A percentile compares a stretch with the other conserved stretches of the same genome.
These are phyloP conservation scores for Platycnemis pennipes DNA, from an alignment of 2,888 invertebrate genomes.

Conservation along the genomic window DNA sequence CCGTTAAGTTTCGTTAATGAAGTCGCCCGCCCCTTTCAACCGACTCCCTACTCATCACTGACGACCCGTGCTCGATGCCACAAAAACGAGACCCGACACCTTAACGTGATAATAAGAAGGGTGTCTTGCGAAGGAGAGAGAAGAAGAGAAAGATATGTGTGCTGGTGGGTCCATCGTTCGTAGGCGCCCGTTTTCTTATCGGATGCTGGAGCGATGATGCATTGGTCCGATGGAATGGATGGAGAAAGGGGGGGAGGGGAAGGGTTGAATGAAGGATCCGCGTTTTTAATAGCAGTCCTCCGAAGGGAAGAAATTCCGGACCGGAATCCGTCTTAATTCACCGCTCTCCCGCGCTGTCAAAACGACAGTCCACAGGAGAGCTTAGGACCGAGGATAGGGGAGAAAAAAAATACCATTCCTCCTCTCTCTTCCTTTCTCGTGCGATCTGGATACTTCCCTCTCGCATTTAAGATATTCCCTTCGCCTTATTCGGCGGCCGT, in stretches of 20 bases:
- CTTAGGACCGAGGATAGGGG: neutral
- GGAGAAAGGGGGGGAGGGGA: neutral
- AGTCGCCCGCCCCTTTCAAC: neutral
- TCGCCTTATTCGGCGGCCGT: conserved; percentile 26
- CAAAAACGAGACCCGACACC: conserved; percentile 28
- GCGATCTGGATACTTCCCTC: neutral
- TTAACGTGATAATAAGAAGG: conserved; percentile 28
- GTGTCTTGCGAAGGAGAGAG: conserved; percentile 7
- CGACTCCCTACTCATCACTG: neutral
- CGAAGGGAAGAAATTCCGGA: neutral
- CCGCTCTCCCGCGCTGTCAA: neutral
- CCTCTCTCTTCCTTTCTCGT: neutral
- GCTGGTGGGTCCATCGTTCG: neutral
- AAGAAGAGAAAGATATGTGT: neutral
- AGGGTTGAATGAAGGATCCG: neutral
- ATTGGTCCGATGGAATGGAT: neutral
- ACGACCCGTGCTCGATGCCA: neutral
- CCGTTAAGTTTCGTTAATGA: too few species aligned
- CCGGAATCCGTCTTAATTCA: conserved; percentile 55
- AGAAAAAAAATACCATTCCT: neutral
- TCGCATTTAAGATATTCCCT: neutral
- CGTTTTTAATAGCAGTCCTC: conserved; percentile 47
- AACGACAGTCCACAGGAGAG: neutral
- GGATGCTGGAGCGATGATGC: conserved; percentile 32
- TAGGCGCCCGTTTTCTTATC: neutral